These are phyloP conservation scores for Sebastiscus tertius DNA, from an alignment of 2,797 vertebrate genomes.

Conservation along the genomic window DNA sequence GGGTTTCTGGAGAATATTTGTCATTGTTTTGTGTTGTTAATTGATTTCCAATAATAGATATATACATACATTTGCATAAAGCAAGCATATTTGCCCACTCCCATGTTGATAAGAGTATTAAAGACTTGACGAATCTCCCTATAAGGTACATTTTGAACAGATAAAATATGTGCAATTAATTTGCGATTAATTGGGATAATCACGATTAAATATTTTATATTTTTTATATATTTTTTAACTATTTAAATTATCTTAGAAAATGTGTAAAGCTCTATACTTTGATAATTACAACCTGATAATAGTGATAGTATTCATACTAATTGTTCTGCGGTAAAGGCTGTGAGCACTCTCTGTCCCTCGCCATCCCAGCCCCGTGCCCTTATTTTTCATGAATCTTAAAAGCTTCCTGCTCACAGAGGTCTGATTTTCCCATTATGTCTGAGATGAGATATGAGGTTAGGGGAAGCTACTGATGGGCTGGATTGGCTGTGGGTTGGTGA, in stretches of 20 bases:
- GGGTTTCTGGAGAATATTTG: no score
- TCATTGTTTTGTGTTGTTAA: no score
- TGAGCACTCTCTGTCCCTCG: slow-evolving; percentile 40
- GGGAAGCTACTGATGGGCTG: slow-evolving; percentile 57
- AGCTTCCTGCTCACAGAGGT: slow-evolving; percentile 70
- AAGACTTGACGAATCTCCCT: no score
- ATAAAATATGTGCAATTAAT: no score
- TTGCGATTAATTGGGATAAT: no score
- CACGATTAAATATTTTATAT: neutral
- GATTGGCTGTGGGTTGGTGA: slow-evolving; percentile 51
- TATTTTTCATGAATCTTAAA: slow-evolving; percentile 74
- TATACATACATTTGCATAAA: no score
- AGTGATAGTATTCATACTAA: neutral
- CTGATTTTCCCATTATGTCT: slow-evolving; percentile 75
- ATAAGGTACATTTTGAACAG: no score
- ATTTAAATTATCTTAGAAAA: neutral
- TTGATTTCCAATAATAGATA: no score
- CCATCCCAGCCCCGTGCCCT: slow-evolving; percentile 45
- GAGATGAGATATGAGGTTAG: slow-evolving; percentile 74
- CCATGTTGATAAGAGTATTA: no score
- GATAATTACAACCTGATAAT: slow-evolving; percentile 16
- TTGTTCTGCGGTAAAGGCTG: slow-evolving; percentile 24
- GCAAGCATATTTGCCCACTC: no score
- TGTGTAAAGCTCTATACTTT: slow-evolving; percentile 1
- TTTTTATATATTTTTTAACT: neutral